Evolutionary conservation across 1,140 invertebrate genomes (phyloP).

Genomic region (Radopholus similis): DNA sequence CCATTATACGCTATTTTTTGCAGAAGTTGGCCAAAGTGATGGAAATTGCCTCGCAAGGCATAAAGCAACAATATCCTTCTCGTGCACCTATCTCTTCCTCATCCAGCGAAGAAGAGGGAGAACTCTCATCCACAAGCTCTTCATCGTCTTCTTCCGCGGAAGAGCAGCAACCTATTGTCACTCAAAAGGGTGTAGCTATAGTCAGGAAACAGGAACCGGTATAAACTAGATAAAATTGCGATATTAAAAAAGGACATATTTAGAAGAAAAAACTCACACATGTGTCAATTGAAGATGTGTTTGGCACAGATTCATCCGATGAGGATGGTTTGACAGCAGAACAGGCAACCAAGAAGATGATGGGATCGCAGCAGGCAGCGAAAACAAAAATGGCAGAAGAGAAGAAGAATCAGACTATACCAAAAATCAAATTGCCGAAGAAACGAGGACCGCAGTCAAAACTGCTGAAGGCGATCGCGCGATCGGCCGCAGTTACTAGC

Average conservation of each 20-base stretch:
- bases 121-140: too few relatives aligned
- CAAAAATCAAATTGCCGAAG: neutral
- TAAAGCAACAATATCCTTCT: too few relatives aligned
- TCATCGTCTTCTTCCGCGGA: too few relatives aligned
- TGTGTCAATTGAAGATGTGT: conserved; percentile 30
- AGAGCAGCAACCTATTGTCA: too few relatives aligned
- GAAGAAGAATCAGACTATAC: neutral
- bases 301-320: conserved; percentile 21
- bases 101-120: too few relatives aligned
- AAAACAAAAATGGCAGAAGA: neutral
- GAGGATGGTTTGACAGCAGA: neutral
- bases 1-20: neutral
- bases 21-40: neutral
- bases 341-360: neutral
- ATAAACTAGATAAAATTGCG: neutral
- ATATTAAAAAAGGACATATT: too few relatives aligned
- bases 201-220: conserved; percentile 1
- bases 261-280: conserved; percentile 20
- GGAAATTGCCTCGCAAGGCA: neutral
- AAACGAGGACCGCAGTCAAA: neutral
- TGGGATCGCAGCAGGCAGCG: neutral
- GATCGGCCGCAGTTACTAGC: too few relatives aligned
- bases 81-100: too few relatives aligned
- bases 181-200: neutral
- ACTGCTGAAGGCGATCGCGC: neutral